These are phyloP conservation scores for Alauda arvensis DNA, from an alignment of 2,797 vertebrate genomes.

Conservation along the genomic window DNA sequence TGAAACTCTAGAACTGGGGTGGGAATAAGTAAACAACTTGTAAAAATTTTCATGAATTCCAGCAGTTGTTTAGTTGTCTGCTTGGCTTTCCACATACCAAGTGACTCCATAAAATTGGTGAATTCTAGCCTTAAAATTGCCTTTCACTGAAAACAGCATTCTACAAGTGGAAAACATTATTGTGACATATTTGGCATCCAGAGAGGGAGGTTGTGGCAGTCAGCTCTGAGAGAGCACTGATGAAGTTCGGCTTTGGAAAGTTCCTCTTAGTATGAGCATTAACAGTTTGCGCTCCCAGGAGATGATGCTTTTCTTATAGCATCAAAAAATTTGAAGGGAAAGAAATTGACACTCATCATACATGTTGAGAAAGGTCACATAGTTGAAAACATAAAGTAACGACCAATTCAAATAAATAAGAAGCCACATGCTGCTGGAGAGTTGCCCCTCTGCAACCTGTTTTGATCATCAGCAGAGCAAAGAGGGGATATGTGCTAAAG, in stretches of 20 bases:
- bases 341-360: background rate
- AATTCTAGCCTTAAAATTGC: background rate
- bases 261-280: background rate
- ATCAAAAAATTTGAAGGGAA: background rate
- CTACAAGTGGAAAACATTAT: slow-evolving; percentile 8
- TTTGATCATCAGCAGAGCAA: background rate
- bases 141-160: background rate
- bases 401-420: background rate
- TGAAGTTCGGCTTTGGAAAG: background rate
- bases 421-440: background rate
- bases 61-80: background rate
- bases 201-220: background rate
- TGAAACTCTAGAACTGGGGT: background rate
- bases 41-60: background rate
- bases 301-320: background rate
- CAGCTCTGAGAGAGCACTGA: background rate
- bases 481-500: background rate
- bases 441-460: background rate
- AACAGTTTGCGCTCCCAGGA: background rate
- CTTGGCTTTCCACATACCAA: background rate
- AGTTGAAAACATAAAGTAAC: background rate
- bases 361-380: background rate
- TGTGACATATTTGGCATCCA: background rate
- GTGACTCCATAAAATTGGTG: slow-evolving; percentile 5
- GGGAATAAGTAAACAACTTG: background rate